These are phyloP conservation scores for Chamaetylas fuelleborni DNA, from an alignment of 2,113 vertebrate genomes.

Conservation along the genomic window DNA sequence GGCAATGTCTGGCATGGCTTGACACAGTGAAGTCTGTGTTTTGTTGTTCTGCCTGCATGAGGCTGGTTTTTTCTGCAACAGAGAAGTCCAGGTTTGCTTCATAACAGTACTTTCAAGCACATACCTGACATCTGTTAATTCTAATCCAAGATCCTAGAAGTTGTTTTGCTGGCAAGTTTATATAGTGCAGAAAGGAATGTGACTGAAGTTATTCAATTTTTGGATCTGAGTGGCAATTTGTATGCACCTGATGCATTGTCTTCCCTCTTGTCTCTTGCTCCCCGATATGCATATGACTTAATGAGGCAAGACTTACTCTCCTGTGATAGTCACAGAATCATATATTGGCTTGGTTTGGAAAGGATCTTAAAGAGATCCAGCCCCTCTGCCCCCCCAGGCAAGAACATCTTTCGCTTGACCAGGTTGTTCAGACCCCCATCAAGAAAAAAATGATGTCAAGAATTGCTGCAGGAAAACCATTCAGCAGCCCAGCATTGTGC, in stretches of 20 bases:
- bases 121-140: neutral
- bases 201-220: neutral
- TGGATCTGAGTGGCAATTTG: neutral
- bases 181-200: neutral
- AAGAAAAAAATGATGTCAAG: neutral
- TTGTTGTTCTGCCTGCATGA: neutral
- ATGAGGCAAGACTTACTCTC: neutral
- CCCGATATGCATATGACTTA: neutral
- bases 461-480: neutral
- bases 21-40: rapidly evolving
- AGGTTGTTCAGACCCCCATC: neutral
- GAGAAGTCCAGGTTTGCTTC: neutral
- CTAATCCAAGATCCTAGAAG: rapidly evolving
- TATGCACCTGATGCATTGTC: neutral
- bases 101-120: neutral
- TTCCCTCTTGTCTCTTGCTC: neutral
- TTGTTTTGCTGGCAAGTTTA: neutral
- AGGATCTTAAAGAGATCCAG: neutral
- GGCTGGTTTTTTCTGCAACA: neutral
- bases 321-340: neutral
- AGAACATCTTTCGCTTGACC: neutral
- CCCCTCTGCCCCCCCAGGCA: rapidly evolving
- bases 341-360: neutral
- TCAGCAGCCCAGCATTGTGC: neutral
- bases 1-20: neutral